phyloP scores from a whole-genome alignment of 2,113 vertebrate species.

The Conger conger region DNA sequence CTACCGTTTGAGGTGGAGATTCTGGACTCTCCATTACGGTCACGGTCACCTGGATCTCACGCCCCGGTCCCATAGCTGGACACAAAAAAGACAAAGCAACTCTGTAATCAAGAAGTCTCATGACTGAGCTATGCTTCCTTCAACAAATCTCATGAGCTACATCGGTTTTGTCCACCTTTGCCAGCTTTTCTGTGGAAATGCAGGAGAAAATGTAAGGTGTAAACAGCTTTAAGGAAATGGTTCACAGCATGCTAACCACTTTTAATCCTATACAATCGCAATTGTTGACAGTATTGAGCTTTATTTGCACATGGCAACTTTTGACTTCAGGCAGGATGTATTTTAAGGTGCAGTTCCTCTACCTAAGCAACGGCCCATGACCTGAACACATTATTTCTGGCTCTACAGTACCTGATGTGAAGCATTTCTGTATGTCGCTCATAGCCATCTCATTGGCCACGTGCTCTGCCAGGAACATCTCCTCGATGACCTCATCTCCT shows the following conservation, averaged over 20 bases:
- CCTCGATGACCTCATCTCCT: constrained; percentile 34
- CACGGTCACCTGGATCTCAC: not conserved
- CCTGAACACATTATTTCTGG: constrained; percentile 13
- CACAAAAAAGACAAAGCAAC: not conserved
- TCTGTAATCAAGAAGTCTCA: not conserved
- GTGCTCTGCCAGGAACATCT: constrained; percentile 21
- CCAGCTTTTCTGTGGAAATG: not conserved
- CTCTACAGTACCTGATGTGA: constrained; percentile 50
- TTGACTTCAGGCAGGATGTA: not conserved
- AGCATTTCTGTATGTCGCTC: constrained; percentile 42
- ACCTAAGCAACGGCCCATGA: not conserved
- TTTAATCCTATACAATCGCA: not conserved
- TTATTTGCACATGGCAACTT: not conserved
- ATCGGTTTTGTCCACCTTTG: not conserved
- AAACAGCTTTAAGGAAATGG: not conserved
- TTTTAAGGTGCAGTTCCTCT: not conserved
- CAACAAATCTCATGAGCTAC: not conserved
- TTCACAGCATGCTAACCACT: not conserved
- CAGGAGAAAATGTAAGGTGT: not conserved
- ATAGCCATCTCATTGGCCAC: constrained; percentile 40
- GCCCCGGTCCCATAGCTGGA: not conserved
- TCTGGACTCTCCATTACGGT: not conserved
- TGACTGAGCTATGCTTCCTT: not conserved
- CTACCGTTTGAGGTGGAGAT: constrained; percentile 31
- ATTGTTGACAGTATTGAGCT: not conserved